These are phyloP conservation scores for Schizopygopsis pylzovi DNA, from an alignment of 2,797 vertebrate species.

Conservation along the genomic window DNA sequence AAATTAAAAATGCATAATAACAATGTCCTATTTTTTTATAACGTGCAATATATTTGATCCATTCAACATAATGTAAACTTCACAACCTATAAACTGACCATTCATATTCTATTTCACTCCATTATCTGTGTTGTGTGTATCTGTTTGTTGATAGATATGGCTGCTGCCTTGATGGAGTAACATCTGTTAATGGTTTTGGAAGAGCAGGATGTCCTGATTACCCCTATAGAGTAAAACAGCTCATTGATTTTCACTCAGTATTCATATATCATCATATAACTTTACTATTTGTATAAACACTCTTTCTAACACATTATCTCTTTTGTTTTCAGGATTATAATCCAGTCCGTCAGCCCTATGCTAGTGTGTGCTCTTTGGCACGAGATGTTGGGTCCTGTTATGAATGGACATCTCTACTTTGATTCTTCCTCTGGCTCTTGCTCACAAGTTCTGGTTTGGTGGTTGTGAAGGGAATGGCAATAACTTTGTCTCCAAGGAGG, in stretches of 20 bases:
- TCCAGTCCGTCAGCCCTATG: conserved; percentile 52
- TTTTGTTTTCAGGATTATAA: conserved; percentile 26
- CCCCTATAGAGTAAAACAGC: conserved; percentile 60
- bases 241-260: neutral
- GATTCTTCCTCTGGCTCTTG: conserved; percentile 78
- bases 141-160: conserved; percentile 78
- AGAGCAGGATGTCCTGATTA: conserved; percentile 79
- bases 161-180: conserved; percentile 89
- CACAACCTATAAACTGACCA: neutral
- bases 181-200: conserved; percentile 79
- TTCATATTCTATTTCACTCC: neutral
- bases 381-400: conserved; percentile 84
- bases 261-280: neutral
- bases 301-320: neutral
- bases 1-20: neutral
- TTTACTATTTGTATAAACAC: neutral
- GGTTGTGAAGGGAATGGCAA: conserved; percentile 91
- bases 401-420: conserved; percentile 85
- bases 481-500: conserved; percentile 84
- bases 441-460: conserved; percentile 91
- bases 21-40: neutral
- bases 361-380: conserved; percentile 78
- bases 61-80: neutral
- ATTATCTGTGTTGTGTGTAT: neutral
- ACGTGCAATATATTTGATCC: neutral